Base-by-base conservation (phyloP, 2,888 invertebrate species). In the Venusia cambrica region DNA sequence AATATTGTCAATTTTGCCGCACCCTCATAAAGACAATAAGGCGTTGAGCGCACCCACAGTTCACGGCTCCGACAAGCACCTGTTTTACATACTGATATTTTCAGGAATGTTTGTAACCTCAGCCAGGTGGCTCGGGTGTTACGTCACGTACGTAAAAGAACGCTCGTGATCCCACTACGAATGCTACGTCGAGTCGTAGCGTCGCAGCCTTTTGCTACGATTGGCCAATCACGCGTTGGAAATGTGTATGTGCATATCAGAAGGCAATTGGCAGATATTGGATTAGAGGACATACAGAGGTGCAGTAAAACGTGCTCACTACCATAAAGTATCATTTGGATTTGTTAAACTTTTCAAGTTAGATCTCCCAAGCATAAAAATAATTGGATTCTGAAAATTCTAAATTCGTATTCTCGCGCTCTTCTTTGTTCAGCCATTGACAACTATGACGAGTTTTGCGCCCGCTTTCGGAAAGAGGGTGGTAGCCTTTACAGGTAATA, bases 71-170 rank as follows among this genome's bases (percentile, higher is more conserved):
- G 28, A 20, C 37, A 55, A 55, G 51, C 34, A 51, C 51, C 57
- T 62, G 57, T 45, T 69, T 70, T 57, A 64, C 64, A 69, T 67
- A 63, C 51, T 56, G 56, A 66, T 60, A 57, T 44, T 30, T 51
- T 41, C 25, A 45, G 39, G 48, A 50, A 52, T 55, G 57, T 51
- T 48, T 45, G 36, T 38, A 48, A 53, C 47, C 52, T 48, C 50
- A 47, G 45, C 22, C 34, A 47, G 38, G 42, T 49, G 41, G 42
- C 37, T 35, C 33, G 45, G 48, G 59, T 72, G 64, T n/a, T n/a
- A 68, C 68, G 31, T 40, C 39, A 40, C 39, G 39, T 40, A 30
- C 29, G 31, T 31, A 37, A 27, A 30, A 31, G 26, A 27, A 31
- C 15, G 17, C 18, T 35, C 35, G 22, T 35, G 35, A 29, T 20